Evolutionary conservation across 2,888 invertebrate species (phyloP), one percentile per base, ranked within the genome.

Genomic region (Drosophila acutilabella): DNA sequence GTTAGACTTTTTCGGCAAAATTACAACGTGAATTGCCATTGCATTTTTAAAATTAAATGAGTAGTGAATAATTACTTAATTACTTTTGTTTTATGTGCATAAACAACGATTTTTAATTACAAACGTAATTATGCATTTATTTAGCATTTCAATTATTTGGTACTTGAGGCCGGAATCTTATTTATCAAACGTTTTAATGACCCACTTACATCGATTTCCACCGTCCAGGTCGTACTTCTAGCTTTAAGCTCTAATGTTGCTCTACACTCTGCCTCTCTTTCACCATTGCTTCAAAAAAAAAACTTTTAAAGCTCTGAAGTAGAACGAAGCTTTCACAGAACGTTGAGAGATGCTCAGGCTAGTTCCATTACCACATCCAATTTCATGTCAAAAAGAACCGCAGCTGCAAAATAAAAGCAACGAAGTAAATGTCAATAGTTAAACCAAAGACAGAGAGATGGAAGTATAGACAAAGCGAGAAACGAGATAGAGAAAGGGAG

Each of bases 371-470:
- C 20, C 20, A 54, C 42, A 16, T 42, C 53, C 74, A 74, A 74
- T 78, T 64, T 74, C 33, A 60, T 52, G 53, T 40, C 16, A 30
- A n/a, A 47, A 33, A 41, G 44, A 75, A 78, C 62, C 74, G 57
- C 79, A 74, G 68, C 74, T 61, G 66, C 38, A 38, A 66, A 67
- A 45, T 56, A 56, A 61, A 61, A 56, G 47, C 57, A 69, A 73
- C 66, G 67, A 58, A 57, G 54, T 83, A 78, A 83, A 89, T 80
- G 82, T 88, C 82, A 88, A 82, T 81, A 85, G 68, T 62, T 71
- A 57, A 53, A 50, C 47, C 65, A 44, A 56, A 45, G 11, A 10
- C 10, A 13, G 10, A 16, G 8, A 45, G 23, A 10, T 8, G 11
- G 36, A 36, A 36, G 36, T 36, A 13, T 4, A 36, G 4, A 36